phyloP scores from a whole-genome alignment of 2,888 invertebrate species.

The Temnothorax unifasciatus region DNA sequence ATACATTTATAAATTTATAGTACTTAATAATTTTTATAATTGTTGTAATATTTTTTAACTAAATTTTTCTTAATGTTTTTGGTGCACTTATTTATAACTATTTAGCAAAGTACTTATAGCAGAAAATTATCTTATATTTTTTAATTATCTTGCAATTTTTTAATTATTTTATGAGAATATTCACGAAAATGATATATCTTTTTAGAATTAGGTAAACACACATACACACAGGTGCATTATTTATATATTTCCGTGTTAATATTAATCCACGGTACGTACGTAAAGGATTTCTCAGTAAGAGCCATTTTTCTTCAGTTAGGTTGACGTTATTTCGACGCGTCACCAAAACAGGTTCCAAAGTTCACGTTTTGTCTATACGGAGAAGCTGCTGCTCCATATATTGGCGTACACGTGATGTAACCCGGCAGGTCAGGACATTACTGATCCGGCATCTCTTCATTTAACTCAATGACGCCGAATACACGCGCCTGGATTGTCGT shows the following conservation, averaged over 20 bases:
- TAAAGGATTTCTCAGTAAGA: not conserved
- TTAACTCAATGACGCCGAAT: conserved; percentile 57
- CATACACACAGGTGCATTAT: not conserved
- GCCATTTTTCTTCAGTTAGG: not conserved
- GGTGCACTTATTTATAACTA: conserved; percentile 20
- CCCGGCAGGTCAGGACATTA: conserved; percentile 63
- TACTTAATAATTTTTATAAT: not conserved
- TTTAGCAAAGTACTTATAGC: not conserved
- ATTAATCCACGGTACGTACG: not conserved
- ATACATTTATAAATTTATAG: not conserved
- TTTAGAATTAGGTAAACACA: too few species aligned
- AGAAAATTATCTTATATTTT: not conserved
- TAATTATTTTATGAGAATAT: conserved; percentile 13
- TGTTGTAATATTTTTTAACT: not conserved
- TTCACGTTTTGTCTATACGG: conserved; percentile 8
- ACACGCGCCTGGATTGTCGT: conserved; percentile 18
- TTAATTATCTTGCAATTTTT: not conserved
- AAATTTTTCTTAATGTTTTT: not conserved
- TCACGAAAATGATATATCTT: not conserved
- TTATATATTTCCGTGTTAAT: conserved; percentile 5
- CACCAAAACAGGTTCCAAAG: conserved; percentile 19
- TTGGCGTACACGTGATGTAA: conserved; percentile 55
- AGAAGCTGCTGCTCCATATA: conserved; percentile 26
- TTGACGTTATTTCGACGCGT: not conserved
- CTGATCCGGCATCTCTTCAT: conserved; percentile 50